phyloP scores from a whole-genome alignment of 2,888 invertebrate genomes.

The Chrysopilus asiliformis region DNA sequence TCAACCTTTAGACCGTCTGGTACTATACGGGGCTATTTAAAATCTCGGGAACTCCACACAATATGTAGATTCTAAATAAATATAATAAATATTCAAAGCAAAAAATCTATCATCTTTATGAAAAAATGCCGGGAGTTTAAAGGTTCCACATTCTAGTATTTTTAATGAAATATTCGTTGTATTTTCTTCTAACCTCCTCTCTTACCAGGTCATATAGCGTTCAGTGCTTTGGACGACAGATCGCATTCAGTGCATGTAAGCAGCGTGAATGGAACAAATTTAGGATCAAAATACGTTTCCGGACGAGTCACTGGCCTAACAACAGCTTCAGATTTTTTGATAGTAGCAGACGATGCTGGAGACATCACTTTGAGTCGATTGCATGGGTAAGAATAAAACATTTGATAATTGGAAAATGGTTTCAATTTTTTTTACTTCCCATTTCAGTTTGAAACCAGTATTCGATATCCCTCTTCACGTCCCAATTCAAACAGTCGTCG shows the following conservation, averaged over 20 bases:
- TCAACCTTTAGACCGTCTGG: too few species aligned
- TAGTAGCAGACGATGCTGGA: slow-evolving; percentile 41
- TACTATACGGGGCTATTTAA: too few species aligned
- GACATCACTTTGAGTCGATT: slow-evolving; percentile 40
- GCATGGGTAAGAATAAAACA: slow-evolving; percentile 31
- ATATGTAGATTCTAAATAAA: too few species aligned
- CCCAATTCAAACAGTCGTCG: slow-evolving; percentile 39
- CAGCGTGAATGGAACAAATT: slow-evolving; percentile 38
- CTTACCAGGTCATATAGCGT: slow-evolving; percentile 43
- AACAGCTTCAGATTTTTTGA: slow-evolving; percentile 37
- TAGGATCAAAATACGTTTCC: slow-evolving; percentile 39
- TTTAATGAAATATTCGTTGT: slow-evolving; percentile 1
- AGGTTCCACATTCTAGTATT: not conserved
- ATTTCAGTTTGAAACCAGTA: slow-evolving; percentile 37
- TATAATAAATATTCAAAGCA: too few species aligned
- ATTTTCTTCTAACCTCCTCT: too few species aligned
- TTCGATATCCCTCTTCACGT: slow-evolving; percentile 40
- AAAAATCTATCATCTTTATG: too few species aligned
- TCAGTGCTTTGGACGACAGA: slow-evolving; percentile 38
- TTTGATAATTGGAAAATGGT: slow-evolving; percentile 9
- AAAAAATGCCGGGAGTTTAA: too few species aligned
- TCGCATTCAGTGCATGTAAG: slow-evolving; percentile 41
- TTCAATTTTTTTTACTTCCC: slow-evolving; percentile 8
- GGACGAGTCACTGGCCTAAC: slow-evolving; percentile 39
- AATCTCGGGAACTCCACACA: too few species aligned